phyloP scores from a whole-genome alignment of 2,797 vertebrate genomes.

The Rhinella marina region DNA sequence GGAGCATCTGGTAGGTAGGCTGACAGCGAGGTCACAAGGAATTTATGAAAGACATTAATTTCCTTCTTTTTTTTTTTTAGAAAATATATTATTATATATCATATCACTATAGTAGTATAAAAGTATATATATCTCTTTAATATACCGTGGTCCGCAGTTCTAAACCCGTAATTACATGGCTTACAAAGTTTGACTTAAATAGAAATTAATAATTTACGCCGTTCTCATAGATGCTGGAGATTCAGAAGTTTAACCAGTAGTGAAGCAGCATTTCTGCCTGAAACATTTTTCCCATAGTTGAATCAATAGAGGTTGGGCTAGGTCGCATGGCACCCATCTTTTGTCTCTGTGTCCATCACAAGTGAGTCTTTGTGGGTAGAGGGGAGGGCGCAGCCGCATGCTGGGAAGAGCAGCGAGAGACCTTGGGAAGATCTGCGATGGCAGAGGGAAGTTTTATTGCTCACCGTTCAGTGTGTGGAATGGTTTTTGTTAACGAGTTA shows the following conservation, averaged over 20 bases:
- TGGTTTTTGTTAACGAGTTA: slow-evolving; percentile 55
- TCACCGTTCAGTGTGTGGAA: slow-evolving; percentile 41
- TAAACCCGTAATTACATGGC: no score
- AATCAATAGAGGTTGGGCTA: slow-evolving; percentile 1
- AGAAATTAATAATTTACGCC: neutral
- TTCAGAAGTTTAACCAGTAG: neutral
- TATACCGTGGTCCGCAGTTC: neutral
- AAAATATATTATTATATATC: neutral
- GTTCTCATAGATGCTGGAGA: neutral
- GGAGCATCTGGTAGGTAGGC: neutral
- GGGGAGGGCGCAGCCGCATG: slow-evolving; percentile 20
- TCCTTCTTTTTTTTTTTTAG: no score
- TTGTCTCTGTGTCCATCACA: slow-evolving; percentile 32
- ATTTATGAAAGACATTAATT: neutral
- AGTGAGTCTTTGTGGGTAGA: slow-evolving; percentile 47
- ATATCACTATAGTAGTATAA: neutral
- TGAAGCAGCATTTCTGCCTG: neutral
- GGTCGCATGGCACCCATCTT: slow-evolving; percentile 26
- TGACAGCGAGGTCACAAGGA: neutral
- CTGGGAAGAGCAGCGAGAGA: slow-evolving; percentile 27
- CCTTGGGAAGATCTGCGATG: slow-evolving; percentile 34
- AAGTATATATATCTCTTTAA: neutral
- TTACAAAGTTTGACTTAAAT: neutral
- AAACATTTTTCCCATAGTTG: slow-evolving; percentile 28
- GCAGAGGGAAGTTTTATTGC: slow-evolving; percentile 20